Base-by-base conservation (phyloP, 2,113 vertebrate genomes). In the Oceanites oceanicus region DNA sequence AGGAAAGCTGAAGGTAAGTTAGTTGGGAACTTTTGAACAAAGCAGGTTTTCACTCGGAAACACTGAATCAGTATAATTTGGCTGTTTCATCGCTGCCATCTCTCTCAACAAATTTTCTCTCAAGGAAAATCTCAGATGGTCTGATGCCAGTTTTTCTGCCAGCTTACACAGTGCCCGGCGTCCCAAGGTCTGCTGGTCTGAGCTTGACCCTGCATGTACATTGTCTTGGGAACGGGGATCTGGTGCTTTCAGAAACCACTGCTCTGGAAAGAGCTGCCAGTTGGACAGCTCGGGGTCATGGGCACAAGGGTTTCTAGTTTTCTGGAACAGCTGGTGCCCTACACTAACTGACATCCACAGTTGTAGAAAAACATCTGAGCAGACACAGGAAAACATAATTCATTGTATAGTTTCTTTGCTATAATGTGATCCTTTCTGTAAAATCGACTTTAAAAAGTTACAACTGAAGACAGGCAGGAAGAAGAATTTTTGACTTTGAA, bases 41-140 rank as follows among this genome's bases (percentile, higher is more conserved):
- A 81, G 11, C 2, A 42, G 17, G 5, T 59, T 91, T 91, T 38
- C 32, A 50, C 11, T 14, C 36, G 4, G 13, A 73, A 79, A 26
- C 0, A 4, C 11, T 52, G 47, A 59, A 42, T 77, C 16, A 56
- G 26, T 36, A 70, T 25, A 53, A 83, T 72, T 52, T 53, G 27
- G 5, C 18, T 50, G 12, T 52, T 77, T 32, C 2, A 3, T 53
- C 0, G 0, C 23, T 72, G 47, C n/a, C 3, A 0, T 62, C 7
- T 83, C 55, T 78, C n/a, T 42, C 5, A 8, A 83, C 9, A 36
- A 86, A 52, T 40, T n/a, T n/a, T n/a, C n/a, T n/a, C n/a, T n/a
- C n/a, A n/a, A 78, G 17, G 18, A 88, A 49, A 66, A 55, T 26
- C n/a, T 67, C 9, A 0, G 13, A 29, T 30, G 10, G 38, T 17